Evolutionary conservation across 2,888 invertebrate species (phyloP).

Genomic region (Caenorhabditis zanzibari): DNA sequence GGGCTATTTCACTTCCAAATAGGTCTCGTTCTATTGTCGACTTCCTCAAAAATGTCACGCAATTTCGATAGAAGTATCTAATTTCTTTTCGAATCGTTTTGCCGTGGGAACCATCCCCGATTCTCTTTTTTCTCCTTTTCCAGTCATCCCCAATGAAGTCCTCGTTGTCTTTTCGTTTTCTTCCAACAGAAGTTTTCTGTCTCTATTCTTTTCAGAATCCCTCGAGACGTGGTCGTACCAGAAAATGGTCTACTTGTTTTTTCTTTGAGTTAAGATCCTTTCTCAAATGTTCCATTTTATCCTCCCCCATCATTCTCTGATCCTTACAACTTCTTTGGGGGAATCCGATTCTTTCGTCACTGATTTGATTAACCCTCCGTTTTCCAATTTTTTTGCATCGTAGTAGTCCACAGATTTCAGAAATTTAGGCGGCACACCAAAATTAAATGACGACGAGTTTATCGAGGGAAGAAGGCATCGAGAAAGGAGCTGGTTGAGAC

Average conservation of each 20-base stretch:
- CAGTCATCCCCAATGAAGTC: constrained; percentile 32
- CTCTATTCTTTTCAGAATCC: constrained; percentile 18
- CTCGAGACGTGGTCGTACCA: constrained; percentile 23
- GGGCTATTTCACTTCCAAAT: background rate
- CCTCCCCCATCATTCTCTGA: background rate
- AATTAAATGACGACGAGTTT: constrained; percentile 45
- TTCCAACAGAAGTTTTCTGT: constrained; percentile 12
- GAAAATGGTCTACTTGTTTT: constrained; percentile 36
- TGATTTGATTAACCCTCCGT: constrained; percentile 18
- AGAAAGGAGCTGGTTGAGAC: constrained; percentile 20
- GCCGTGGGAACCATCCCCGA: constrained; percentile 34
- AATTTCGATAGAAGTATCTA: constrained; percentile 25
- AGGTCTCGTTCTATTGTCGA: background rate
- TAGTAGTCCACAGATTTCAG: constrained; percentile 32
- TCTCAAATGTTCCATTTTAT: background rate
- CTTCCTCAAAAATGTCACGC: constrained; percentile 25
- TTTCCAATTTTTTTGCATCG: constrained; percentile 3
- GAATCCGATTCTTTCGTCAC: background rate
- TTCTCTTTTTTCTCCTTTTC: background rate
- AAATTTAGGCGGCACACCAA: constrained; percentile 20
- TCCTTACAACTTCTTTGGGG: background rate
- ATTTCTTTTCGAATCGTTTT: constrained; percentile 30
- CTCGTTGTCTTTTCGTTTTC: constrained; percentile 11
- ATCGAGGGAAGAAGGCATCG: constrained; percentile 17
- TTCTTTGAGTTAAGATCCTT: constrained; percentile 14